These are phyloP conservation scores for Patagioenas fasciata DNA, from an alignment of 2,113 vertebrate species.

Conservation along the genomic window DNA sequence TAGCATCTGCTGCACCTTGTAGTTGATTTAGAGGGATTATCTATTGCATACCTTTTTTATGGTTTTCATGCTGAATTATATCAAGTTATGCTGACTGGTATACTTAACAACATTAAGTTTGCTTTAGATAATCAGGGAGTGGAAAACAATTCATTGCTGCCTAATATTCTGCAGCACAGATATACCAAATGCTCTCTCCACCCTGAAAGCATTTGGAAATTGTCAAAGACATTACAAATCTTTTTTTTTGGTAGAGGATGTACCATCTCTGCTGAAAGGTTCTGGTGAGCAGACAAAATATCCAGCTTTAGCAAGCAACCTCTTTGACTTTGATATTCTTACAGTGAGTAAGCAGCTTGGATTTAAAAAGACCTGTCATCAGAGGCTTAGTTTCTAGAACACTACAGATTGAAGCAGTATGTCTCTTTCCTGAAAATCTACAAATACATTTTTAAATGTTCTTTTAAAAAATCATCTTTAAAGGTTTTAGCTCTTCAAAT, in stretches of 20 bases:
- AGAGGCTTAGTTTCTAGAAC: background rate
- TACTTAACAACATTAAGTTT: background rate
- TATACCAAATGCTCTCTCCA: background rate
- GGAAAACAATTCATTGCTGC: background rate
- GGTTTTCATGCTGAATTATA: background rate
- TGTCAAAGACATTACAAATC: background rate
- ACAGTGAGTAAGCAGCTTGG: background rate
- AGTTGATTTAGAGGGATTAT: background rate
- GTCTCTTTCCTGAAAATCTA: background rate
- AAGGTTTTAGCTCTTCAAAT: background rate
- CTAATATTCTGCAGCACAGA: background rate
- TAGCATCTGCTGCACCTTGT: background rate
- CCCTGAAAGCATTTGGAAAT: background rate
- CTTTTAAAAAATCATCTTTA: background rate
- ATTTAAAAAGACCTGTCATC: background rate
- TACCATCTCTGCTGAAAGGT: background rate
- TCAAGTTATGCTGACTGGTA: background rate
- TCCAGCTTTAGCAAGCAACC: background rate
- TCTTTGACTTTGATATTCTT: slow-evolving; percentile 5
- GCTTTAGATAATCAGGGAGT: background rate
- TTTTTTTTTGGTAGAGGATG: background rate
- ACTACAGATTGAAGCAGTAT: background rate
- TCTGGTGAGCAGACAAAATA: background rate
- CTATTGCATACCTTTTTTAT: background rate
- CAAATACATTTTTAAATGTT: background rate